Conservation (phyloP, 2,113 vertebrate genomes). For the Macaca mulatta region DNA sequence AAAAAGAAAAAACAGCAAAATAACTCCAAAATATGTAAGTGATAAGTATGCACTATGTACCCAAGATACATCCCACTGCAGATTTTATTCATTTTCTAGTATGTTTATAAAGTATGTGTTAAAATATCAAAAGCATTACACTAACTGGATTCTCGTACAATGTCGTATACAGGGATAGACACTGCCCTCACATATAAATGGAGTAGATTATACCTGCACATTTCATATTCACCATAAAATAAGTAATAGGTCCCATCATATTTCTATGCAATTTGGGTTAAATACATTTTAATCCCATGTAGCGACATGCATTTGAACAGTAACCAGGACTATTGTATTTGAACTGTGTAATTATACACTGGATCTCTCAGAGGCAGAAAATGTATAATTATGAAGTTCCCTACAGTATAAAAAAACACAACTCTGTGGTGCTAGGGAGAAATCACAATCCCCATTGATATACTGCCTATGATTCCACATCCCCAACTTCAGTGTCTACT, state of each 20-base stretch:
- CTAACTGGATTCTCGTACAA: background rate
- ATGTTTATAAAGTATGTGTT: constrained; percentile 8
- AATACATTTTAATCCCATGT: constrained; percentile 75
- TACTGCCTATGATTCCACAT: constrained; percentile 51
- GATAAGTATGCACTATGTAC: background rate
- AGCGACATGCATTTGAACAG: constrained; percentile 71
- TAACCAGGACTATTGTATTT: constrained; percentile 76
- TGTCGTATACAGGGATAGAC: background rate
- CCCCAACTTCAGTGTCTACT: constrained; percentile 76
- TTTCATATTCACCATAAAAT: constrained; percentile 33
- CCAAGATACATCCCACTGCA: background rate
- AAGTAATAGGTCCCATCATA: constrained; percentile 43
- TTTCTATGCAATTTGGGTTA: constrained; percentile 63
- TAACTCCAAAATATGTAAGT: background rate
- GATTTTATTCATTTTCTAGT: background rate
- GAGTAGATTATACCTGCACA: background rate
- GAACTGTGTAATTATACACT: constrained; percentile 81
- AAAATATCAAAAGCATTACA: background rate
- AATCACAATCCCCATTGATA: constrained; percentile 51
- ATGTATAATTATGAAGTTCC: constrained; percentile 84
- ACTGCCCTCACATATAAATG: background rate
- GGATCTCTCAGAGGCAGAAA: constrained; percentile 77
- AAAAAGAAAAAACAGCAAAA: background rate
- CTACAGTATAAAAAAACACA: constrained; percentile 77
- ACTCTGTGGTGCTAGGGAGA: constrained; percentile 27